phyloP scores from a whole-genome alignment of 2,888 invertebrate species.

The Tipula vernalis region DNA sequence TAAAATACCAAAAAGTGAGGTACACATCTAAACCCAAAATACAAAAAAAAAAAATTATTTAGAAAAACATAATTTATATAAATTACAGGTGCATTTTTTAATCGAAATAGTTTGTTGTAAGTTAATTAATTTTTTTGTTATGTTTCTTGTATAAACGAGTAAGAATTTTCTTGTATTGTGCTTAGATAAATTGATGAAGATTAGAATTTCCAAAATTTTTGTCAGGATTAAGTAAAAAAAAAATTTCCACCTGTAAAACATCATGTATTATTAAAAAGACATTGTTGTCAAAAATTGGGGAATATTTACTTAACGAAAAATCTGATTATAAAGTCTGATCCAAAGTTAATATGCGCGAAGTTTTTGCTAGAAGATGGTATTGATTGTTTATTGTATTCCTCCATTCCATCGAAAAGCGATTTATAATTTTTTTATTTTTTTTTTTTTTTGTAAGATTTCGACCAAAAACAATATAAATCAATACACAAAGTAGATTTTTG shows the following conservation, averaged over 20 bases:
- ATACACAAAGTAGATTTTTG: not conserved
- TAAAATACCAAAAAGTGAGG: not conserved
- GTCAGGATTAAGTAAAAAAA: not conserved
- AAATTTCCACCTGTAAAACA: not conserved
- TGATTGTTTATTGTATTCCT: not conserved
- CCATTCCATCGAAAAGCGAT: no score
- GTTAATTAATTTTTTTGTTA: not conserved
- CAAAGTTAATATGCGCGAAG: not conserved
- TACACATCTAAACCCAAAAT: not conserved
- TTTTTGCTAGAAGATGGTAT: not conserved
- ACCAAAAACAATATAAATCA: not conserved
- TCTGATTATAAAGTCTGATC: not conserved
- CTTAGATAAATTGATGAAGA: not conserved
- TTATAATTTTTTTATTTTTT: no score
- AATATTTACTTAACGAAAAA: not conserved
- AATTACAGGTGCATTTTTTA: conserved; percentile 1
- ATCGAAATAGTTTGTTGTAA: not conserved
- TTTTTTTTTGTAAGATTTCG: not conserved
- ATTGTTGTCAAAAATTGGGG: not conserved
- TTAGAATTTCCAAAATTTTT: not conserved
- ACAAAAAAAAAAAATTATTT: not conserved
- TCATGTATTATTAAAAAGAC: not conserved
- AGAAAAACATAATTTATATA: not conserved
- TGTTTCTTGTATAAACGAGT: not conserved
- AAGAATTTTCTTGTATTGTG: not conserved